These are phyloP conservation scores for Toxotes chatareus DNA, from an alignment of 2,113 vertebrate species.

Conservation along the genomic window DNA sequence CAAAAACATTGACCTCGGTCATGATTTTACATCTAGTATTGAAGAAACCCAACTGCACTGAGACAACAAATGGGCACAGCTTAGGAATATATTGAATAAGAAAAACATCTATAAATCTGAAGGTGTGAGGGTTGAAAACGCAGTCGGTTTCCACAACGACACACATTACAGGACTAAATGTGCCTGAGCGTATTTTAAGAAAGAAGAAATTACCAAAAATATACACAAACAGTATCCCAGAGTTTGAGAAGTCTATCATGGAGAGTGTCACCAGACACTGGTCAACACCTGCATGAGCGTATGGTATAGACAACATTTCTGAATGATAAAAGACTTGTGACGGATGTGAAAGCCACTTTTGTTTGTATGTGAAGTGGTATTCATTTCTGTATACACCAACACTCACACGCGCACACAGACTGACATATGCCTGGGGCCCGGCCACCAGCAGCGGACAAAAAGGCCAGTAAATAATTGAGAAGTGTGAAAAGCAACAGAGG, in stretches of 20 bases:
- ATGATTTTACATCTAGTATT: neutral
- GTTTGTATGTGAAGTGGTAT: constrained; percentile 51
- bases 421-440: constrained; percentile 64
- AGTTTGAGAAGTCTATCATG: neutral
- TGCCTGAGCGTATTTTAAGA: neutral
- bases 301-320: constrained; percentile 29
- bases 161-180: neutral
- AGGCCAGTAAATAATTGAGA: constrained; percentile 75
- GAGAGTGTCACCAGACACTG: neutral
- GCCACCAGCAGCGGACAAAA: constrained; percentile 65
- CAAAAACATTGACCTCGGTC: neutral
- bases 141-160: neutral
- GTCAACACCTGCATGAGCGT: constrained; percentile 40
- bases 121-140: too few relatives aligned
- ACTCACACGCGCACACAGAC: constrained; percentile 18
- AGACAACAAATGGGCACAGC: neutral
- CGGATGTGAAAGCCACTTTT: constrained; percentile 20
- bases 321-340: constrained; percentile 53
- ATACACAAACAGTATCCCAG: neutral
- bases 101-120: too few relatives aligned
- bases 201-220: neutral
- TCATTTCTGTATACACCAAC: constrained; percentile 45
- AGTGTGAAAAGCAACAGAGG: constrained; percentile 69
- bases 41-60: neutral
- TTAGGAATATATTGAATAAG: neutral